These are phyloP conservation scores for Hippopotamus amphibius DNA, from an alignment of 2,113 vertebrate genomes.

Conservation along the genomic window DNA sequence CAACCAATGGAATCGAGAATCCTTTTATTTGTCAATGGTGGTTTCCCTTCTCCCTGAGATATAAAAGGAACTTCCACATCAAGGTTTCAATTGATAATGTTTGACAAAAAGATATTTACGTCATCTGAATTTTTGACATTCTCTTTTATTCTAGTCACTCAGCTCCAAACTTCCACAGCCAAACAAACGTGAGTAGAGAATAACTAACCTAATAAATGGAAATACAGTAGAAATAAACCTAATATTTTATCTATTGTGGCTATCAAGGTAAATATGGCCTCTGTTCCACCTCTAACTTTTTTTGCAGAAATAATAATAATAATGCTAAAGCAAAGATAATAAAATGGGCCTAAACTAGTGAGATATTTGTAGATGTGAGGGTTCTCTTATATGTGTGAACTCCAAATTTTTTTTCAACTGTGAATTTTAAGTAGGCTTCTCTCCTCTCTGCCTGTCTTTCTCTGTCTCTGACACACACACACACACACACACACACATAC, in stretches of 20 bases:
- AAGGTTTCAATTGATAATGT: background rate
- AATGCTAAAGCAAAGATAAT: background rate
- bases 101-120: background rate
- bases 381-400: background rate
- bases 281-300: background rate
- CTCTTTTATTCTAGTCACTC: background rate
- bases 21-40: background rate
- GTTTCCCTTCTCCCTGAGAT: background rate
- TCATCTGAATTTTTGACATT: background rate
- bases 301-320: background rate
- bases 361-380: background rate
- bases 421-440: background rate
- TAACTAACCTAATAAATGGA: background rate
- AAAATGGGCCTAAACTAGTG: slow-evolving; percentile 6
- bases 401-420: background rate
- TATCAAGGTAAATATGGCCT: background rate
- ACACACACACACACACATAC: too few species aligned
- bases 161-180: background rate
- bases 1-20: background rate
- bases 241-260: background rate
- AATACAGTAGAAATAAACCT: background rate
- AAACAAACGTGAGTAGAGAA: slow-evolving; percentile 6
- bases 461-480: background rate
- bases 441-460: background rate
- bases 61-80: background rate